phyloP scores from a whole-genome alignment of 2,797 vertebrate species.

The Cottoperca gobio region DNA sequence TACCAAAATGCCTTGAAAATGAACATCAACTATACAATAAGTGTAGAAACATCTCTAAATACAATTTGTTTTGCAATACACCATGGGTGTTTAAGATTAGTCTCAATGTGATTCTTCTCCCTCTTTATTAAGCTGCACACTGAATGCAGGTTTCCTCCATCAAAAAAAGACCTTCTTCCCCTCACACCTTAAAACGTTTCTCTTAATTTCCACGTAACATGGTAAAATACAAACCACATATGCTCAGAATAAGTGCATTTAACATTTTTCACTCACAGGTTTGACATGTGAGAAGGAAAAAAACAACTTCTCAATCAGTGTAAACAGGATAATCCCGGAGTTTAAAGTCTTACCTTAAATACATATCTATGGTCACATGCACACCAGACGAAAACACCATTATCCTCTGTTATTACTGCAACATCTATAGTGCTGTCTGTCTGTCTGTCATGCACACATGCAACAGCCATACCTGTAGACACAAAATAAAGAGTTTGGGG shows the following conservation, averaged over 20 bases:
- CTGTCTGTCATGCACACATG: background rate
- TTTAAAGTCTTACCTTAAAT: conserved; percentile 72
- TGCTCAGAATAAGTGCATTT: background rate
- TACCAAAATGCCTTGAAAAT: background rate
- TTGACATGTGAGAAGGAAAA: conserved; percentile 53
- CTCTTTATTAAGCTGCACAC: background rate
- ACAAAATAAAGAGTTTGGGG: background rate
- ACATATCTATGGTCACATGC: conserved; percentile 63
- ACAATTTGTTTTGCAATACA: background rate
- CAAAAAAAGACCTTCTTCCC: background rate
- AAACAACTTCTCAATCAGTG: conserved; percentile 48
- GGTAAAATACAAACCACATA: background rate
- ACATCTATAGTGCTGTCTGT: conserved; percentile 8
- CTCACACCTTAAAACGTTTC: background rate
- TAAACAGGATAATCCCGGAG: conserved; percentile 71
- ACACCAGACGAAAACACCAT: conserved; percentile 51
- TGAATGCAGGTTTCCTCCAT: background rate
- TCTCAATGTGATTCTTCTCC: background rate
- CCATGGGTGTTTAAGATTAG: background rate
- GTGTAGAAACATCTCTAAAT: background rate
- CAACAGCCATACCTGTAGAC: conserved; percentile 8
- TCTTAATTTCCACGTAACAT: background rate
- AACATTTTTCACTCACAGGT: conserved; percentile 25
- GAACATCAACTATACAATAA: background rate
- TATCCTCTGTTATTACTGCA: conserved; percentile 39